A percentile compares a stretch with the other conserved stretches of the same genome.
Conservation (phyloP, 2,113 vertebrate genomes). For the Python bivittatus region DNA sequence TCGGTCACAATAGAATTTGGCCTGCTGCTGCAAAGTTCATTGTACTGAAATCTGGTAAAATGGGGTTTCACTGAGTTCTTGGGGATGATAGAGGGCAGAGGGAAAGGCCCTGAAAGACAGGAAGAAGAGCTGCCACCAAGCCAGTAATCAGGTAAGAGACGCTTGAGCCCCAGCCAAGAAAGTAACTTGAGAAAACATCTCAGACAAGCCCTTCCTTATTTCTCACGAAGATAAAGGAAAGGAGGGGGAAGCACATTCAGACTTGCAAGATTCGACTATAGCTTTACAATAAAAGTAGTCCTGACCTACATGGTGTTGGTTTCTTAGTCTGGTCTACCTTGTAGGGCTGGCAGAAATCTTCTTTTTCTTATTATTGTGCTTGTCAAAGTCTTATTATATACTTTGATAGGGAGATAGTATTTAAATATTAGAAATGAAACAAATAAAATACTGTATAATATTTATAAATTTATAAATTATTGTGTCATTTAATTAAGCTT, state of each 20-base stretch:
- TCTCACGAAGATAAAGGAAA: not conserved
- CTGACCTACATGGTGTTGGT: not conserved
- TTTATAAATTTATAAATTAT: not conserved
- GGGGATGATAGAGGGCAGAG: not conserved
- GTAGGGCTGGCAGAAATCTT: not conserved
- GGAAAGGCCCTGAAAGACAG: not conserved
- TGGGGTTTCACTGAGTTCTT: not conserved
- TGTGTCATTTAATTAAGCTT: not conserved
- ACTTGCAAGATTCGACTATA: not conserved
- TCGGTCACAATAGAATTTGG: not conserved
- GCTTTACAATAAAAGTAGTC: not conserved
- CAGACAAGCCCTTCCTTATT: not conserved
- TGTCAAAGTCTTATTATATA: too few relatives aligned
- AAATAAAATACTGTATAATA: not conserved
- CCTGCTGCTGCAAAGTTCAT: not conserved
- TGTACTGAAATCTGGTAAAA: not conserved
- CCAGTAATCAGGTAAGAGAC: not conserved
- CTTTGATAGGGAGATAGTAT: not conserved
- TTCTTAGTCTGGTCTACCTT: not conserved
- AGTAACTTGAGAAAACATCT: not conserved
- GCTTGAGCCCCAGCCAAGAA: not conserved
- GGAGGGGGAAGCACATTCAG: not conserved
- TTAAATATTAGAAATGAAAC: not conserved
- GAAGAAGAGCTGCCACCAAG: not conserved
- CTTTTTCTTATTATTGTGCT: not conserved